These are phyloP conservation scores for Heliconius congener DNA, from an alignment of 1,140 invertebrate species.

Conservation along the genomic window DNA sequence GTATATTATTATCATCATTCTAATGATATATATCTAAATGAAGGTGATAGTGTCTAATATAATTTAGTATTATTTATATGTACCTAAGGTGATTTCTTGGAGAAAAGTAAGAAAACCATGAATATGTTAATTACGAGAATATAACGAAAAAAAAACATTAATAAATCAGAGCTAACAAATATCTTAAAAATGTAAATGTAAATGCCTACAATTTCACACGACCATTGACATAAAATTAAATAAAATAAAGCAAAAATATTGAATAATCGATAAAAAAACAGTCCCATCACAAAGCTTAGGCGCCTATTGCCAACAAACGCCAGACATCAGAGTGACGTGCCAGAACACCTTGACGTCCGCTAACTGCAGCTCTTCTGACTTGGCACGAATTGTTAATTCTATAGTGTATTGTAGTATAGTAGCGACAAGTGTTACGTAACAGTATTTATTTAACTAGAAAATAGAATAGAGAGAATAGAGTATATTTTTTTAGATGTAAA, in stretches of 20 bases:
- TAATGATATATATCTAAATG: no score
- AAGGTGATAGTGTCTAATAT: no score
- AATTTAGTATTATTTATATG: no score
- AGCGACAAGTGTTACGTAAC: neutral
- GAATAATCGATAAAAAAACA: neutral
- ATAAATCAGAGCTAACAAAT: no score
- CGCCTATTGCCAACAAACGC: constrained; percentile 66
- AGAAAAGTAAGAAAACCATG: no score
- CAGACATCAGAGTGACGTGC: constrained; percentile 50
- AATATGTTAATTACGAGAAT: no score
- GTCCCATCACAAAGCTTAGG: constrained; percentile 24
- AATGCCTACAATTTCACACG: no score
- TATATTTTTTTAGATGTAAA: no score
- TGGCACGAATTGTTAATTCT: constrained; percentile 45
- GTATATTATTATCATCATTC: no score
- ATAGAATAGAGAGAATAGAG: neutral
- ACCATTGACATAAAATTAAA: neutral
- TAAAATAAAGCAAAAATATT: neutral
- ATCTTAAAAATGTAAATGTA: no score
- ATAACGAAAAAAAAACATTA: no score
- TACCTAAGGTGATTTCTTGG: no score
- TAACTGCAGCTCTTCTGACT: constrained; percentile 61
- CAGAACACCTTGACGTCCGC: constrained; percentile 54
- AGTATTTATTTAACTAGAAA: neutral
- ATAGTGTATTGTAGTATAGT: neutral